Evolutionary conservation across 2,113 vertebrate species (phyloP).

Genomic region (Microcebus ravelobensis): DNA sequence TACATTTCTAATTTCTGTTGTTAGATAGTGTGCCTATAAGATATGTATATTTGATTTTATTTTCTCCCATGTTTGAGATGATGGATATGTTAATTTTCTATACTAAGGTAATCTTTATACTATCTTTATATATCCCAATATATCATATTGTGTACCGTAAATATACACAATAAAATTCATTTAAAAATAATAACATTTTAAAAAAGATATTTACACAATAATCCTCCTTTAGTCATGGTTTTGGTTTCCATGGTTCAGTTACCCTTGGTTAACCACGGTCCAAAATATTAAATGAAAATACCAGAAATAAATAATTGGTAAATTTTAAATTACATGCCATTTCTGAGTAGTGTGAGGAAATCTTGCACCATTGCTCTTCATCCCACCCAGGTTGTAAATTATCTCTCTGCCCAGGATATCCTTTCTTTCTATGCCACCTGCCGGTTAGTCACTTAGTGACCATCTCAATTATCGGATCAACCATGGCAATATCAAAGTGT

Average conservation of each 20-base stretch:
- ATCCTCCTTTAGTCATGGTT: background rate
- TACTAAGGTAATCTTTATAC: background rate
- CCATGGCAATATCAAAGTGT: background rate
- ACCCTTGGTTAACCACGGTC: background rate
- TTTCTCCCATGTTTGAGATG: background rate
- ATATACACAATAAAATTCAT: background rate
- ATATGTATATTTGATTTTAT: background rate
- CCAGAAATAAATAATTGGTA: background rate
- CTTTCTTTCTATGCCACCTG: background rate
- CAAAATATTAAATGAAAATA: background rate
- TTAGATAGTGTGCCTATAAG: background rate
- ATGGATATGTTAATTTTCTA: background rate
- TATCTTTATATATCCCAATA: background rate
- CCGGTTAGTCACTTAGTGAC: background rate
- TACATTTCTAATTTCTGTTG: constrained; percentile 4
- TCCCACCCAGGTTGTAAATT: background rate
- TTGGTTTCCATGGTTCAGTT: background rate
- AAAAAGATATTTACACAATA: background rate
- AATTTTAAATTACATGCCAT: background rate
- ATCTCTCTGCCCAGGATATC: background rate
- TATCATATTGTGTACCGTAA: background rate
- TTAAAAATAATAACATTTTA: background rate
- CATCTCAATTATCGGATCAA: background rate
- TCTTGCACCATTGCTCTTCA: background rate
- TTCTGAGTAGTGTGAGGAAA: background rate